phyloP scores from a whole-genome alignment of 1,140 invertebrate genomes.

The Zaprionus davidi region DNA sequence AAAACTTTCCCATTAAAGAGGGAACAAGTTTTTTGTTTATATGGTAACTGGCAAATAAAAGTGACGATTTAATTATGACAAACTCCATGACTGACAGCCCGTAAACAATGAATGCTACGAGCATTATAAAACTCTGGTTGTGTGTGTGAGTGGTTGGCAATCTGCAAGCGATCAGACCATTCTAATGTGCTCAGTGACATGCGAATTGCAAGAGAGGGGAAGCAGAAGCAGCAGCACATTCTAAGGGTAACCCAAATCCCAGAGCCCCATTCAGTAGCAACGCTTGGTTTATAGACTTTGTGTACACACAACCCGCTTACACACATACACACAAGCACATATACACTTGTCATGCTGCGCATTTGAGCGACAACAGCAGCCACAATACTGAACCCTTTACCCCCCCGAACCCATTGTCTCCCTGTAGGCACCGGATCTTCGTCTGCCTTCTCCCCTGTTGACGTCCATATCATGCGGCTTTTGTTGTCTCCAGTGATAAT shows the following conservation, averaged over 20 bases:
- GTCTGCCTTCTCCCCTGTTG: not conserved
- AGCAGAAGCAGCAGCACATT: not conserved
- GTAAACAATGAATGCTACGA: conserved; percentile 58
- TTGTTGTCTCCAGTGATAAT: conserved; percentile 77
- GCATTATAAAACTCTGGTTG: conserved; percentile 62
- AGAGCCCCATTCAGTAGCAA: not conserved
- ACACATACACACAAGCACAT: conserved; percentile 15
- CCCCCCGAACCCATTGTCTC: not conserved
- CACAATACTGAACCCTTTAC: conserved; percentile 20
- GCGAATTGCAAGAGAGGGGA: conserved; percentile 20
- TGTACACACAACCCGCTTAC: not conserved
- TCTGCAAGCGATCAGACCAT: conserved; percentile 76
- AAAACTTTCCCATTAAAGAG: conserved; percentile 46
- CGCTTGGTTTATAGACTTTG: not conserved
- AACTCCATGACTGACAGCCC: conserved; percentile 31
- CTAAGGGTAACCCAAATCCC: conserved; percentile 22
- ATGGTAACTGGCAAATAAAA: conserved; percentile 65
- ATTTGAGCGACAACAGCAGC: conserved; percentile 61
- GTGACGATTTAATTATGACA: conserved; percentile 76
- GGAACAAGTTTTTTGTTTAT: conserved; percentile 54
- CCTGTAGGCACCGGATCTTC: not conserved
- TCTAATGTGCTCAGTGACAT: conserved; percentile 76
- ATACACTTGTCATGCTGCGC: conserved; percentile 42
- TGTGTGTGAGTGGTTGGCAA: conserved; percentile 47
- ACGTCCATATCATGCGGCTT: conserved; percentile 40